Percentiles rank a stretch among this genome's conserved stretches.
phyloP scores from a whole-genome alignment of 2,797 vertebrate genomes.

The Diplodus sargus region DNA sequence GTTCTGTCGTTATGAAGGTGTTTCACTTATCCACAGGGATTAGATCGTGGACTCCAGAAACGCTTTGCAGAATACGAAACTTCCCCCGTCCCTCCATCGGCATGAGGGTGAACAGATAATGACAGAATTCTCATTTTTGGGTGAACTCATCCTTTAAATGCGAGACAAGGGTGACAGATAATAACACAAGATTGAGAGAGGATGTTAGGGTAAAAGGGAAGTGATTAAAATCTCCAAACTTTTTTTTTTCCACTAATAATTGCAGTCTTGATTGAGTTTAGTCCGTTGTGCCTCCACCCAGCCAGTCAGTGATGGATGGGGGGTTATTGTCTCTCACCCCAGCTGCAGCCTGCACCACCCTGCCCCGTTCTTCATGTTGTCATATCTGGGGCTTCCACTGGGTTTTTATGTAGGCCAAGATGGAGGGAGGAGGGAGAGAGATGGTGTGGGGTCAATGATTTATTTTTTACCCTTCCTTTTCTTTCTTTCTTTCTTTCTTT shows the following conservation, averaged over 20 bases:
- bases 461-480: not conserved
- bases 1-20: not conserved
- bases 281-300: slow-evolving; percentile 8
- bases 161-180: not conserved
- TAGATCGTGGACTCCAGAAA: not conserved
- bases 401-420: slow-evolving; percentile 75
- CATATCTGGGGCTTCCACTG: slow-evolving; percentile 70
- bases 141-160: too few relatives aligned
- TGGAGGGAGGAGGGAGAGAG: slow-evolving; percentile 25
- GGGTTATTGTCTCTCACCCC: slow-evolving; percentile 36
- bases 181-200: not conserved
- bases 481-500: not conserved
- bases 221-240: not conserved
- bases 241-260: too few relatives aligned
- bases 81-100: too few relatives aligned
- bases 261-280: not conserved
- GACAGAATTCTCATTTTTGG: too few relatives aligned
- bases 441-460: not conserved
- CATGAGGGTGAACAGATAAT: too few relatives aligned
- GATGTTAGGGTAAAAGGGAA: not conserved
- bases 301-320: slow-evolving; percentile 58
- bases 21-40: not conserved
- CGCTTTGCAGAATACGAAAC: too few relatives aligned
- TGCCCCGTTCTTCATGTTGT: slow-evolving; percentile 62
- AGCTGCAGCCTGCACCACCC: slow-evolving; percentile 48